phyloP scores from a whole-genome alignment of 2,113 vertebrate genomes.

The Lophius piscatorius region DNA sequence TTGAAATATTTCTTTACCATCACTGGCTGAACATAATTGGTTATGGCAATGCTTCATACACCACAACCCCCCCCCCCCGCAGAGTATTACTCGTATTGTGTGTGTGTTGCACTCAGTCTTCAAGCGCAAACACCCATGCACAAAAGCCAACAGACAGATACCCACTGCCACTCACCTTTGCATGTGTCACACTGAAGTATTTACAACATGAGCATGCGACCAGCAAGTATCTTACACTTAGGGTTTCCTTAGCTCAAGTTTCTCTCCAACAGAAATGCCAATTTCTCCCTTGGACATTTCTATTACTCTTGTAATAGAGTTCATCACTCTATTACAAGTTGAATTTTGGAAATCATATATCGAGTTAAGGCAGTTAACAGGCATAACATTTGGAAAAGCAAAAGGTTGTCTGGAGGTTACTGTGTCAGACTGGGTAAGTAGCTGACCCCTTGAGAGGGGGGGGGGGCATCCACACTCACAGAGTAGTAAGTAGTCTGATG shows the following conservation, averaged over 20 bases:
- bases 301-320: slow-evolving; percentile 52
- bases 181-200: slow-evolving; percentile 61
- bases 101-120: slow-evolving; percentile 47
- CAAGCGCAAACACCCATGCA: slow-evolving; percentile 47
- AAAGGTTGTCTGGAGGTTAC: slow-evolving; percentile 78
- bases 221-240: slow-evolving; percentile 6
- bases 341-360: too few species aligned
- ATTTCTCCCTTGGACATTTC: slow-evolving; percentile 36
- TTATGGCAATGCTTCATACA: slow-evolving; percentile 5
- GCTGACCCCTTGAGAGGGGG: slow-evolving; percentile 53
- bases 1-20: slow-evolving; percentile 11
- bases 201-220: slow-evolving; percentile 51
- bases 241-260: slow-evolving; percentile 36
- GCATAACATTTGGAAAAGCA: slow-evolving; percentile 64
- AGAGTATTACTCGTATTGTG: slow-evolving; percentile 62
- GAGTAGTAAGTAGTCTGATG: too few species aligned
- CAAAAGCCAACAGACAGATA: slow-evolving; percentile 48
- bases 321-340: too few species aligned
- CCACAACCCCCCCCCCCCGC: background rate
- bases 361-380: slow-evolving; percentile 73
- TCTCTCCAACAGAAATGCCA: slow-evolving; percentile 20
- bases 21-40: background rate
- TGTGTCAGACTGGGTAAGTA: slow-evolving; percentile 71
- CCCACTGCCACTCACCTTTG: slow-evolving; percentile 47
- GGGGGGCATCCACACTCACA: slow-evolving; percentile 42